A percentile compares a stretch with the other conserved stretches of the same genome.
Conservation (phyloP, 2,113 vertebrate species). For the Salvelinus fontinalis region DNA sequence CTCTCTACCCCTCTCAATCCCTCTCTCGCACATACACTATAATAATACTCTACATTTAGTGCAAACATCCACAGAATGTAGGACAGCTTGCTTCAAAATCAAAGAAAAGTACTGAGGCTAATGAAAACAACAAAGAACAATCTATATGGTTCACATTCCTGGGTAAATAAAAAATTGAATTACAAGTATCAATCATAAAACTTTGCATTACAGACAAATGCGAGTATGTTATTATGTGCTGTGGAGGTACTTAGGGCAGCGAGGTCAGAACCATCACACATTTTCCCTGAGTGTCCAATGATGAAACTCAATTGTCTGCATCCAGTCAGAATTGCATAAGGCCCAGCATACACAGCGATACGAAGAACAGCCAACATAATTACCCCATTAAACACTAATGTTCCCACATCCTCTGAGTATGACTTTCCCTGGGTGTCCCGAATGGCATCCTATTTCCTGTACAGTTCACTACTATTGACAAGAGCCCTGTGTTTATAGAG, state of each 20-base stretch:
- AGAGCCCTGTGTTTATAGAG: too few species aligned
- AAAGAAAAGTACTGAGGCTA: too few species aligned
- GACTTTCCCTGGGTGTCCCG: conserved; percentile 26
- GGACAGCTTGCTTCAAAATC: too few species aligned
- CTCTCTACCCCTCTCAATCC: conserved; percentile 4
- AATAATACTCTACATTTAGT: background rate
- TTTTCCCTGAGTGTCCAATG: conserved; percentile 50
- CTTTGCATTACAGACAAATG: background rate
- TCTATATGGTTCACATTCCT: background rate
- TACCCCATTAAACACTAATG: conserved; percentile 64
- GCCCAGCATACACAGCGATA: conserved; percentile 37
- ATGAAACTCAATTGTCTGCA: conserved; percentile 57
- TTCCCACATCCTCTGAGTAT: conserved; percentile 52
- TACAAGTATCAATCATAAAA: too few species aligned
- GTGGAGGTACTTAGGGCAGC: conserved; percentile 41
- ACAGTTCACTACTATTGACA: background rate
- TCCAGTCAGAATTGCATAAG: conserved; percentile 59
- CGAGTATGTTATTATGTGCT: background rate
- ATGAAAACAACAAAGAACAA: too few species aligned
- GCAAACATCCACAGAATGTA: too few species aligned
- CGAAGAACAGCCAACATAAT: conserved; percentile 52
- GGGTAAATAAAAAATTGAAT: too few species aligned
- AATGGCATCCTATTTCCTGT: conserved; percentile 8
- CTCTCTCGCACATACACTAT: background rate
- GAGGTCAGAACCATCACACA: conserved; percentile 26